Evolutionary conservation across 2,888 invertebrate genomes (phyloP).

Genomic region (Ochropleura leucogaster): DNA sequence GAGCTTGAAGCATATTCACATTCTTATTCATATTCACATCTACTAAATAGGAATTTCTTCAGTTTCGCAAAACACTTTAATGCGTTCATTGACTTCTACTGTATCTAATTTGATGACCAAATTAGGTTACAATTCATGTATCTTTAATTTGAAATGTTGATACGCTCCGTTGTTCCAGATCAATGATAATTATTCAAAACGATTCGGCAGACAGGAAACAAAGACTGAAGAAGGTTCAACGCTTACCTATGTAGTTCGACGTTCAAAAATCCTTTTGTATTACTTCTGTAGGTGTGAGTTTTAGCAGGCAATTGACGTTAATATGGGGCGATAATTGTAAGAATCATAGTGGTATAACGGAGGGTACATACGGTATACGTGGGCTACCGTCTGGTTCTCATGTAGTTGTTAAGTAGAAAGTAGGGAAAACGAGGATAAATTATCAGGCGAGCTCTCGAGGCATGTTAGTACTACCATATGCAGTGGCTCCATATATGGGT

Average conservation of each 20-base stretch:
- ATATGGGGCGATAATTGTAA: conserved; percentile 47
- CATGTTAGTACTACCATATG: conserved; percentile 76
- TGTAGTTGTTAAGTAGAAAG: conserved; percentile 76
- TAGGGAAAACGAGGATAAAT: conserved; percentile 77
- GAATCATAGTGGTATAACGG: conserved; percentile 32
- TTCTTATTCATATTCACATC: too few relatives aligned
- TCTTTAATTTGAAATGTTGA: conserved; percentile 57
- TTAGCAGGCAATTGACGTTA: conserved; percentile 37
- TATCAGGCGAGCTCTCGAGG: conserved; percentile 64
- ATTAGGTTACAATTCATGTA: conserved; percentile 48
- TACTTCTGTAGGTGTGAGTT: conserved; percentile 32
- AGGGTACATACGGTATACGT: conserved; percentile 25
- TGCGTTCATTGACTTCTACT: conserved; percentile 51
- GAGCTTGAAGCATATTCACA: too few relatives aligned
- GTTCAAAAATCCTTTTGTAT: conserved; percentile 64
- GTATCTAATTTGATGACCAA: conserved; percentile 43
- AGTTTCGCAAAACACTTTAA: conserved; percentile 30
- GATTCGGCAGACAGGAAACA: conserved; percentile 72
- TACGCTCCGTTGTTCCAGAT: conserved; percentile 66
- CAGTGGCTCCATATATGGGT: conserved; percentile 77
- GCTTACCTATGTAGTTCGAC: conserved; percentile 55
- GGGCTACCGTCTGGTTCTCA: conserved; percentile 55
- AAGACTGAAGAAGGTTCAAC: conserved; percentile 62
- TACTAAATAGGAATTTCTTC: too few relatives aligned
- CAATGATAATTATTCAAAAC: conserved; percentile 76